Base-by-base conservation (phyloP, 2,797 vertebrate genomes). In the Gymnoscopelus microlampas region DNA sequence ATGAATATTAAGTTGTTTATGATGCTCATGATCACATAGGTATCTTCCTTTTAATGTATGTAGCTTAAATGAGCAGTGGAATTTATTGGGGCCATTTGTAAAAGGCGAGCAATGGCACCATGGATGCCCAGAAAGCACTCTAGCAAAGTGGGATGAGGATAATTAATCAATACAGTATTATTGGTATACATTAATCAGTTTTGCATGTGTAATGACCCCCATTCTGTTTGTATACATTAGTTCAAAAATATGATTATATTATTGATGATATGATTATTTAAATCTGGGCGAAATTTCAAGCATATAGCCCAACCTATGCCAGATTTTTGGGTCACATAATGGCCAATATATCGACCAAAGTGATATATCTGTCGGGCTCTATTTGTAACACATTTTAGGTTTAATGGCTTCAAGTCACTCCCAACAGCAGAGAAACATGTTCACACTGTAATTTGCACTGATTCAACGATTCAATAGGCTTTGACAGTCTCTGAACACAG, bases 1-100 rank as follows among this genome's bases (percentile, higher is more conserved):
- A 91, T 91, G 86, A 88, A 89, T 89, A 91, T 88, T 53, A 89
- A 82, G 80, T 84, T 89, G 87, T 91, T 91, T 88, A 86, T 85
- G 76, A 87, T 87, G 80, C 68, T 82, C 84, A 73, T 88, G 89
- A 91, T 91, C 85, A 86, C 80, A 59, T 83, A 77, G 76, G 77
- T 77, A 85, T 78, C 73, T 29, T 60, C 71, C 71, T 79, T 39
- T 79, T 77, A 73, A 56, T 68, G 63, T 54, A 74, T 63, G 67
- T 60, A 63, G 65, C 70, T 47, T 54, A 68, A 64, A 85, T 78
- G 80, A 86, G 73, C 71, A 73, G 68, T 77, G 58, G 60, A 65
- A 78, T 74, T 76, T 44, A 29, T 60, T 23, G 39, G 44, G 72
- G 70, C 58, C 63, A 62, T 66, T 77, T 65, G 68, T 44, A 68